These are phyloP conservation scores for Hemicentrotus pulcherrimus DNA, from an alignment of 35 echinoderm and acorn worm species.

Conservation along the genomic window DNA sequence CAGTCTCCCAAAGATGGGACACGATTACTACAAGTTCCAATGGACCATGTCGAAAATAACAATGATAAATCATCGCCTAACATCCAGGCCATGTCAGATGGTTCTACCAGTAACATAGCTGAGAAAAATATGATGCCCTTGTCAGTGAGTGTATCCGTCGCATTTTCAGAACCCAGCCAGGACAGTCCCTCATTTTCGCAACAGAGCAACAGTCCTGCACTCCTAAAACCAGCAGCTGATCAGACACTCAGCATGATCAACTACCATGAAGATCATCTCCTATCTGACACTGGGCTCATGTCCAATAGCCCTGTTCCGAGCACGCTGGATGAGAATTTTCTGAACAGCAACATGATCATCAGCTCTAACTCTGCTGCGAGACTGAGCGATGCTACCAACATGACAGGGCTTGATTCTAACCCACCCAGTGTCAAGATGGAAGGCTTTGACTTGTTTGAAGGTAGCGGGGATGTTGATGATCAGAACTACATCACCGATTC, in stretches of 20 bases:
- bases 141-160: constrained; percentile 75
- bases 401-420: constrained; percentile 75
- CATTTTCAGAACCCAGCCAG: constrained; percentile 72
- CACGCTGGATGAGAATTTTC: constrained; percentile 81
- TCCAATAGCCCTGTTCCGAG: constrained; percentile 66
- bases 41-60: constrained; percentile 72
- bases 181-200: constrained; percentile 73
- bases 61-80: constrained; percentile 71
- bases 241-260: constrained; percentile 93
- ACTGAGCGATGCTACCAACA: constrained; percentile 64
- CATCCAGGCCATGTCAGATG: constrained; percentile 66
- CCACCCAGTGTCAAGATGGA: constrained; percentile 90
- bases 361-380: constrained; percentile 44
- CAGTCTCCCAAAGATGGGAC: constrained; percentile 30
- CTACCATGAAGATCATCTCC: constrained; percentile 81
- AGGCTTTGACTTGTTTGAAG: constrained; percentile 78
- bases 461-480: constrained; percentile 84
- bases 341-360: constrained; percentile 69
- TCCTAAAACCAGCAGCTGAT: constrained; percentile 66
- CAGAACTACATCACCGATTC: constrained; percentile 76
- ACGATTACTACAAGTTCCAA: constrained; percentile 25
- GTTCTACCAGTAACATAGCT: constrained; percentile 43
- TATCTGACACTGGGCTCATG: constrained; percentile 74
- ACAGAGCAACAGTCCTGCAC: constrained; percentile 86
- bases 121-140: constrained; percentile 73